These are phyloP conservation scores for Ochotona curzoniae DNA, from an alignment of 2,113 vertebrate species.

Conservation along the genomic window DNA sequence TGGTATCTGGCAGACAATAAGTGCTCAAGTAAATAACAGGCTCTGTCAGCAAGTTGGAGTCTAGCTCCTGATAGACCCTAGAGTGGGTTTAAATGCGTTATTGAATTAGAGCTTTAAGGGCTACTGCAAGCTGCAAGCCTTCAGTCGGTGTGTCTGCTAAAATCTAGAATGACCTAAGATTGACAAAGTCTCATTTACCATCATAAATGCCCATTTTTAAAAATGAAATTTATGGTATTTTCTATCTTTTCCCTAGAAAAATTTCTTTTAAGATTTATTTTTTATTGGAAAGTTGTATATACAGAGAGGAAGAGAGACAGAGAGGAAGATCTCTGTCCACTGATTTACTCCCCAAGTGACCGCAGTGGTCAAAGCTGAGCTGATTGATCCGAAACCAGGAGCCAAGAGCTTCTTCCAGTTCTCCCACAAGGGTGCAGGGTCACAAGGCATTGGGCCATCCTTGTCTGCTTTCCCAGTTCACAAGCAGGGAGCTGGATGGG, in stretches of 20 bases:
- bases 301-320: too few relatives aligned
- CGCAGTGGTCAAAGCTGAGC: too few relatives aligned
- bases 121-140: not conserved
- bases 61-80: not conserved
- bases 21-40: not conserved
- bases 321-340: too few relatives aligned
- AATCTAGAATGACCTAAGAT: not conserved
- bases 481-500: too few relatives aligned
- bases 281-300: too few relatives aligned
- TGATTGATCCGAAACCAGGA: too few relatives aligned
- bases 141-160: not conserved
- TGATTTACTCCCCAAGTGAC: too few relatives aligned
- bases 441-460: too few relatives aligned
- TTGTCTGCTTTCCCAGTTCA: too few relatives aligned
- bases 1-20: not conserved
- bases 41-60: not conserved
- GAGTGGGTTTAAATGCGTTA: not conserved
- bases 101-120: not conserved
- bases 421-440: too few relatives aligned
- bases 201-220: not conserved
- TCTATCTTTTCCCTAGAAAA: not conserved
- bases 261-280: not conserved
- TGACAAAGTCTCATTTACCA: conserved; percentile 35
- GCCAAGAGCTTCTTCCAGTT: too few relatives aligned
- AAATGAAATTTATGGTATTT: not conserved